phyloP scores from a whole-genome alignment of 2,888 invertebrate species.

The Orthosia gracilis region DNA sequence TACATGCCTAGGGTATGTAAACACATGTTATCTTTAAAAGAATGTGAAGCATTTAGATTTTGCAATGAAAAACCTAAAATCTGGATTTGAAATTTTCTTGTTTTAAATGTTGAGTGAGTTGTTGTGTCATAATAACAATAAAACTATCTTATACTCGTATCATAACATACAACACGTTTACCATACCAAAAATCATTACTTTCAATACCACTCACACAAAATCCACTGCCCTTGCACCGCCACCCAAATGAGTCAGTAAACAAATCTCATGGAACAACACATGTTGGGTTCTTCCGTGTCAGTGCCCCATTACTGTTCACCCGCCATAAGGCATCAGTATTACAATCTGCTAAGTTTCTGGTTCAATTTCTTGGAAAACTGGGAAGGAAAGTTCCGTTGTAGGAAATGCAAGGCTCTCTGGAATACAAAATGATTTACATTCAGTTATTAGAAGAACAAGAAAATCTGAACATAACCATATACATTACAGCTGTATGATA shows the following conservation, averaged over 20 bases:
- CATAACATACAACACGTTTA: neutral
- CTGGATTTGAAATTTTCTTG: no score
- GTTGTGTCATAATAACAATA: no score
- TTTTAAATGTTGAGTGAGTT: no score
- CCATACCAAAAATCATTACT: neutral
- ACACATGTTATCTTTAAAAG: no score
- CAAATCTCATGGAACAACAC: conserved; percentile 35
- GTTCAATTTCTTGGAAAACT: conserved; percentile 2
- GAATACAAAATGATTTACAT: neutral
- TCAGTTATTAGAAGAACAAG: no score
- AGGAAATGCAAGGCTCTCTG: neutral
- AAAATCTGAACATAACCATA: no score
- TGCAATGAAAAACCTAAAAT: no score
- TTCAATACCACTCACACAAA: conserved; percentile 3
- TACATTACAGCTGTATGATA: no score
- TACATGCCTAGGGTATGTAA: no score
- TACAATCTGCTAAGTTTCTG: conserved; percentile 20
- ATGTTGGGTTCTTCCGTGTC: conserved; percentile 45
- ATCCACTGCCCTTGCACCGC: conserved; percentile 19
- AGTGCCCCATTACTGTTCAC: conserved; percentile 41
- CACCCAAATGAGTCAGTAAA: conserved; percentile 28
- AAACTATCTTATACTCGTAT: no score
- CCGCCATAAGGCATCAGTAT: conserved; percentile 41
- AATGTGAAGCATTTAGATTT: no score
- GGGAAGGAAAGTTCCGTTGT: neutral